Evolutionary conservation across 2,113 vertebrate species (phyloP).

Genomic region (Mus spicilegus): DNA sequence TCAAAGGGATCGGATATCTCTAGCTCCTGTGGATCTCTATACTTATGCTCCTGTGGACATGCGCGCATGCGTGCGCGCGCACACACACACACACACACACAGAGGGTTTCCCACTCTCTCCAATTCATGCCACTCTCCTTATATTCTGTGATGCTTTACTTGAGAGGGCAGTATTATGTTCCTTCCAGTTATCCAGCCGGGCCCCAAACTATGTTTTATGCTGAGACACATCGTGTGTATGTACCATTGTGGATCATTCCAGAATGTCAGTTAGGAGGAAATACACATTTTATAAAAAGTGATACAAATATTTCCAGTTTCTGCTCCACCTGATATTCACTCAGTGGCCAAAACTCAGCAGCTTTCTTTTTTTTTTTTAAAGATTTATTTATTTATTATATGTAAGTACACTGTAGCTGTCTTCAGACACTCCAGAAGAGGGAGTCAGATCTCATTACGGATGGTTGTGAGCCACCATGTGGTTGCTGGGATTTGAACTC

Average conservation of each 20-base stretch:
- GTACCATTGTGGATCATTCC: slow-evolving; percentile 15
- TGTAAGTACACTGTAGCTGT: no score
- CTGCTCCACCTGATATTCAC: slow-evolving; percentile 6
- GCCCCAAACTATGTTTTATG: neutral
- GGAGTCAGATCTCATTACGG: no score
- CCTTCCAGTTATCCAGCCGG: neutral
- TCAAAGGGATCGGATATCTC: neutral
- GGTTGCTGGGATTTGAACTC: no score
- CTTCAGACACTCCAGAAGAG: no score
- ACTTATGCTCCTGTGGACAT: fast-evolving
- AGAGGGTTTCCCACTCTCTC: neutral
- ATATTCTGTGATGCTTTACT: neutral
- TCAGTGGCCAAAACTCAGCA: neutral
- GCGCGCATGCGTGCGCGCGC: fast-evolving
- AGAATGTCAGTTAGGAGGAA: slow-evolving; percentile 35
- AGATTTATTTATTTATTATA: no score
- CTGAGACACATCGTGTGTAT: neutral
- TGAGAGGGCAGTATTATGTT: neutral
- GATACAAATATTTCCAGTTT: slow-evolving; percentile 19
- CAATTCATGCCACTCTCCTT: slow-evolving; percentile 27
- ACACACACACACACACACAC: neutral
- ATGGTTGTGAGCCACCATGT: no score
- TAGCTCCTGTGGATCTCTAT: neutral
- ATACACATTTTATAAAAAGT: slow-evolving; percentile 33
- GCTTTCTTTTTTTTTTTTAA: no score